Evolutionary conservation across 1,140 invertebrate genomes (phyloP).

Genomic region (Eumeta japonica): DNA sequence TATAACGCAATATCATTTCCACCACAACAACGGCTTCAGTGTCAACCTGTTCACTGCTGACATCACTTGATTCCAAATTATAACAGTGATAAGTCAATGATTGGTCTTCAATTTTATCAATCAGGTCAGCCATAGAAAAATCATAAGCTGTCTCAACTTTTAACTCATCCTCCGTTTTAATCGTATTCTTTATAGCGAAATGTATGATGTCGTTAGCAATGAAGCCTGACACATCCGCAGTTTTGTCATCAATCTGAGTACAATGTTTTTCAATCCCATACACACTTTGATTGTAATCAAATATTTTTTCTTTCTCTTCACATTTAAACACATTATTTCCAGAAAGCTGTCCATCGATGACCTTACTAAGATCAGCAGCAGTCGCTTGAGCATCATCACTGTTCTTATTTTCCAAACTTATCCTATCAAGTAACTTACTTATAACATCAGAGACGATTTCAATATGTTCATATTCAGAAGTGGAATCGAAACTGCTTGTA

Average conservation of each 20-base stretch:
- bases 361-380: too few relatives aligned
- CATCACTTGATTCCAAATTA: constrained; percentile 24
- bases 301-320: not conserved
- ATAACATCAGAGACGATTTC: constrained; percentile 36
- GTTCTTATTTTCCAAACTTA: constrained; percentile 14
- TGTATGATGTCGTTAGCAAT: too few relatives aligned
- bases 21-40: constrained; percentile 21
- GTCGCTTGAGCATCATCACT: constrained; percentile 3
- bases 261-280: not conserved
- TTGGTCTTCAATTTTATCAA: constrained; percentile 28
- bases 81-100: constrained; percentile 13
- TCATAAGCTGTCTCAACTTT: constrained; percentile 7
- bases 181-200: too few relatives aligned
- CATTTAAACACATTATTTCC: not conserved
- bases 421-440: constrained; percentile 19
- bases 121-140: constrained; percentile 38
- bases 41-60: constrained; percentile 17
- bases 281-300: not conserved
- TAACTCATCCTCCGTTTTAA: not conserved
- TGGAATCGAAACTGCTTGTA: too few relatives aligned
- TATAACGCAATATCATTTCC: constrained; percentile 32
- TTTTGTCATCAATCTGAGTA: not conserved
- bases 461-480: constrained; percentile 41
- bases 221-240: too few relatives aligned
- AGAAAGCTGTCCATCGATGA: too few relatives aligned